Evolutionary conservation across 1,140 invertebrate genomes (phyloP), one percentile per base, ranked within the genome.

Genomic region (Anagrus nilaparvatae): DNA sequence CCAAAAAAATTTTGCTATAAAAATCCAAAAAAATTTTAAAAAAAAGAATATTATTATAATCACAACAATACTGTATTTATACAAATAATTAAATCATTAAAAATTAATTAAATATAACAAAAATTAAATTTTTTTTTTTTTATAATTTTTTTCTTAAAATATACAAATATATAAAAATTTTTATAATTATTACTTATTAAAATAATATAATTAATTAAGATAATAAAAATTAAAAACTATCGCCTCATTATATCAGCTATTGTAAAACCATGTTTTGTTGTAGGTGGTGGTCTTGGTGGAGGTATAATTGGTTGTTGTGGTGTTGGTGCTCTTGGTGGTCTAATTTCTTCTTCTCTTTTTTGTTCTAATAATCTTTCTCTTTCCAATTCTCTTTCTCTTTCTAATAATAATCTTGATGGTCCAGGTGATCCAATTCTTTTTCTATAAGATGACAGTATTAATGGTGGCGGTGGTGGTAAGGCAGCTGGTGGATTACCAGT

Each of bases 231-330:
- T 27, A 27, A 31, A 3, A n/a, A n/a, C 55, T 67, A 69, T 51
- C 65, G 62, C 10, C 65, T 62, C 65, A 69, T 67, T 24, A 69
- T 69, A 24, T 69, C 65, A 0, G 62, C 65, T 41, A 69, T 69
- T 5, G 65, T 69, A 47, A 69, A 69, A n/a, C 66, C 66, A 20
- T 69, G 65, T 23, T 63, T 58, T 1, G 56, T 42, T 1, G 65
- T 62, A 2, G 60, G 44, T 3, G 61, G 64, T 14, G 68, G 66
- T 29, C 65, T 58, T 20, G 50, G 62, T 24, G 48, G 63, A 33
- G 68, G 71, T n/a, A n/a, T n/a, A n/a, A n/a, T n/a, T n/a, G n/a
- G n/a, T n/a, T n/a, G n/a, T 24, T 74, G 72, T 5, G 72, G 64
- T 40, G 59, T 65, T 13, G 61, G 63, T 13, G 54, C 59, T 28